Conservation (phyloP, 2,888 invertebrate genomes). For the Rhabditoides inermis region DNA sequence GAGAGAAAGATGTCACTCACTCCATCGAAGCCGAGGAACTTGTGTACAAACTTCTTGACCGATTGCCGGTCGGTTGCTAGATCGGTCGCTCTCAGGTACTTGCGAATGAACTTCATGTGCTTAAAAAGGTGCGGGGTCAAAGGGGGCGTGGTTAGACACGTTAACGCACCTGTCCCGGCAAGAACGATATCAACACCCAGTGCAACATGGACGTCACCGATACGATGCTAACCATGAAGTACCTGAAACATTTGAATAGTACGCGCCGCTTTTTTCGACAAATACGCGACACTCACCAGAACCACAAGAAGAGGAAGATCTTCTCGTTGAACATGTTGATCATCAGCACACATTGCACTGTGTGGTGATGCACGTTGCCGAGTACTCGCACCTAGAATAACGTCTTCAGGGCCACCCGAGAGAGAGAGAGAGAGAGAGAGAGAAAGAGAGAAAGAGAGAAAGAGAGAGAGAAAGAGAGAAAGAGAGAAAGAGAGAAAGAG, state of each 20-base stretch:
- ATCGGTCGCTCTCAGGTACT: constrained; percentile 52
- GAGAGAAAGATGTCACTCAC: no score
- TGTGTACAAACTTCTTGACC: constrained; percentile 53
- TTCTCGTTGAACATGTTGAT: constrained; percentile 50
- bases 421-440: no score
- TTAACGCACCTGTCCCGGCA: constrained; percentile 48
- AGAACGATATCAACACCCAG: constrained; percentile 51
- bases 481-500: no score
- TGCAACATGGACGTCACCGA: constrained; percentile 50
- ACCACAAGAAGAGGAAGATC: constrained; percentile 52
- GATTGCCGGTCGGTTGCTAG: constrained; percentile 52
- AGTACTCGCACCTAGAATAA: constrained; percentile 53
- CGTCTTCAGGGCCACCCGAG: no score
- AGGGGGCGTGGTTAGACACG: not conserved
- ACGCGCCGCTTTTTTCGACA: not conserved
- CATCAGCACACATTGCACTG: constrained; percentile 53
- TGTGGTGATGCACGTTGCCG: constrained; percentile 53
- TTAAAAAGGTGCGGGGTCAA: constrained; percentile 15
- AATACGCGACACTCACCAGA: not conserved
- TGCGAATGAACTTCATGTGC: constrained; percentile 52
- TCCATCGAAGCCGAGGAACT: constrained; percentile 51
- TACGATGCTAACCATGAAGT: constrained; percentile 52
- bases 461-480: no score
- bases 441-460: no score
- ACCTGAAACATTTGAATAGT: no score